Evolutionary conservation across 2,888 invertebrate genomes (phyloP), one percentile per base, ranked within the genome.

Genomic region (Rotaria magnacalcarata): DNA sequence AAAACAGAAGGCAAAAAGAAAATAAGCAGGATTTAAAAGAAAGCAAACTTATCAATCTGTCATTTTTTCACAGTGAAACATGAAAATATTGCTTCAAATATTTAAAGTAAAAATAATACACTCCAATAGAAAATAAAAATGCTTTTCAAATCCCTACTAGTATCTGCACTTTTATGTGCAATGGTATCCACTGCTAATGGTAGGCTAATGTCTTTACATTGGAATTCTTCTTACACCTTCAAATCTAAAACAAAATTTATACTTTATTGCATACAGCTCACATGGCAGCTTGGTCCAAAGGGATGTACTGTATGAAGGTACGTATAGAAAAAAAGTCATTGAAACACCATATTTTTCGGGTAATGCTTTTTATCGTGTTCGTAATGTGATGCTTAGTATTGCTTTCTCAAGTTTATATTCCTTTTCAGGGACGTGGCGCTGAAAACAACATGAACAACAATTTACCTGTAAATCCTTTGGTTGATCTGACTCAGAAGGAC

Each of bases 201-300:
- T 67, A 27, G 19, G 67, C 16, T 67, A 16, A 34, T 27, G 11
- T 67, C 6, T 27, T 67, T 34, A 19, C 16, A 27, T 67, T 34
- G 10, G 34, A 67, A 67, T 67, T 67, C 67, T 34, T 24, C 24
- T 19, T 56, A 24, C 24, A 56, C 2, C 56, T 56, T 24, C 21
- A 56, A 56, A 56, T 56, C 19, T 56, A 56, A 34, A 27, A 16
- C 27, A 67, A 67, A 60, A 27, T 67, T 19, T 34, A 67, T 67
- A 27, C 27, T 67, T 67, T 4, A 16, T 34, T 34, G 14, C 14
- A 34, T 67, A 34, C 34, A 67, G 67, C 67, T 67, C 67, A 67
- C 34, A 67, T 67, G 67, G 67, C 67, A 67, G 67, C 67, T 67
- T 67, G 67, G 67, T 67, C 67, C 19, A 67, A 67, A 34, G 67